Evolutionary conservation across 2,888 invertebrate species (phyloP), one percentile per base, ranked within the genome.

Genomic region (Tiphia femorata): DNA sequence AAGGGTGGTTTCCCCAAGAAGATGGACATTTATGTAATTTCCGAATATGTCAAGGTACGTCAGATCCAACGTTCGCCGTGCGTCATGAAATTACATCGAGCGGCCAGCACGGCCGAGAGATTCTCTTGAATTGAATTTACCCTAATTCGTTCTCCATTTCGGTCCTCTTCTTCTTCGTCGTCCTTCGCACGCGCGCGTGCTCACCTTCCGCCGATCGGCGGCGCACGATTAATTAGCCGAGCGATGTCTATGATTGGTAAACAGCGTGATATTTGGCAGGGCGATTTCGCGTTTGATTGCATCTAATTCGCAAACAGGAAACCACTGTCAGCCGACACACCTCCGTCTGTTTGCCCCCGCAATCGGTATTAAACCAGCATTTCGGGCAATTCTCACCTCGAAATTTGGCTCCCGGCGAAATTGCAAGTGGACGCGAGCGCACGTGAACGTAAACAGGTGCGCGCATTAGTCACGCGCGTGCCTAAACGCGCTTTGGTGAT

Each of bases 201-300:
- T n/a, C n/a, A n/a, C n/a, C n/a, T n/a, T n/a, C n/a, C n/a, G n/a
- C n/a, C n/a, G n/a, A n/a, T n/a, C n/a, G n/a, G n/a, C n/a, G n/a
- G 25, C 30, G 27, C 37, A 25, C 40, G 44, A 70, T 54, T 58
- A 70, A 72, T 72, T 70, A 72, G 51, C 52, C 41, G 42, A 33
- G 42, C 43, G 49, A 41, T 52, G 56, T 64, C 72, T 67, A 70
- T 62, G 70, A 75, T 74, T 62, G 67, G 70, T 67, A 74, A 78
- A 72, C 72, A 64, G 50, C 56, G 48, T 30, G 60, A 66, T 76
- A 72, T 79, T 77, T 74, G 71, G 67, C 60, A 40, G 69, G 64
- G 70, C 68, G 72, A 79, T 79, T 80, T 78, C 69, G 70, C 77
- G 71, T 77, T 77, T 79, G 79, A 80, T 78, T 80, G 77, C 75